These are phyloP conservation scores for Megamerina dolium DNA, from an alignment of 2,888 invertebrate species.

Conservation along the genomic window DNA sequence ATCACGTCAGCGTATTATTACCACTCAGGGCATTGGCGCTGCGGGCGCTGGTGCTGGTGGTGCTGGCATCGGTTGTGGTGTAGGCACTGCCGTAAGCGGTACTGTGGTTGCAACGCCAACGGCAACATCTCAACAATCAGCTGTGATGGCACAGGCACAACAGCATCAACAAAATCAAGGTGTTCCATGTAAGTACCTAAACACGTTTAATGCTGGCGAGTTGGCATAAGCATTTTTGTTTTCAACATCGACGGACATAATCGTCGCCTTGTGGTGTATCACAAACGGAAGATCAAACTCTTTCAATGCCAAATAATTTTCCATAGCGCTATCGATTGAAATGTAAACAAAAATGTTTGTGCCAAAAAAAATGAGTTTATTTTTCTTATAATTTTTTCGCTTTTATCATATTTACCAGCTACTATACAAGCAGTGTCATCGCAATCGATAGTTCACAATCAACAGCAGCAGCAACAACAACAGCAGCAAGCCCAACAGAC, in stretches of 20 bases:
- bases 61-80: slow-evolving; percentile 14
- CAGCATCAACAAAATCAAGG: slow-evolving; percentile 21
- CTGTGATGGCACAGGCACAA: slow-evolving; percentile 23
- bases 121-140: slow-evolving; percentile 18
- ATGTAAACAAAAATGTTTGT: no score
- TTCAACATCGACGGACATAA: neutral
- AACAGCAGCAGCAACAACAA: neutral
- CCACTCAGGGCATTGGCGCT: slow-evolving; percentile 35
- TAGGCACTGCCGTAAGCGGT: slow-evolving; percentile 19
- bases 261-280: no score
- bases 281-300: no score
- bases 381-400: slow-evolving; percentile 4
- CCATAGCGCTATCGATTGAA: no score
- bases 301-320: no score
- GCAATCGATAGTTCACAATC: no score
- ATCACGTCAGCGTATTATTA: slow-evolving; percentile 43
- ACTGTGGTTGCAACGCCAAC: slow-evolving; percentile 26
- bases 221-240: neutral
- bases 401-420: slow-evolving; percentile 20
- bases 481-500: slow-evolving; percentile 33
- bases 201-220: neutral
- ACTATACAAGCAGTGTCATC: slow-evolving; percentile 31
- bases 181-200: slow-evolving; percentile 26
- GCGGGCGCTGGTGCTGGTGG: slow-evolving; percentile 24
- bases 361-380: slow-evolving; percentile 1